Base-by-base conservation (phyloP, 2,888 invertebrate genomes). In the Eudemis profundana region DNA sequence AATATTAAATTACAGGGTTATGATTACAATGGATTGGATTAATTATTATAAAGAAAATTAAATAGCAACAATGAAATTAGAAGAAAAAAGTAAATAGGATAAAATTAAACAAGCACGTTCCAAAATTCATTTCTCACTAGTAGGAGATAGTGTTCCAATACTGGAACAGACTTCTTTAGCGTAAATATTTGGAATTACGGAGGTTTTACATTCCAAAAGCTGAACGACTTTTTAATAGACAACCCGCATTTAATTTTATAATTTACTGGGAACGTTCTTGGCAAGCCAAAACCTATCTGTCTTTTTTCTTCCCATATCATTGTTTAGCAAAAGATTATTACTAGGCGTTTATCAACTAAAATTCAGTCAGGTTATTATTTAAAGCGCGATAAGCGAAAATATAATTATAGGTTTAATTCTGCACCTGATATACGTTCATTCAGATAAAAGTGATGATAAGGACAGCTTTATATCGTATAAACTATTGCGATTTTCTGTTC, bases 311-410 rank as follows among this genome's bases (percentile, higher is more conserved):
- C 23, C 42, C 38, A 53, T 23, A 21, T 53, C 38, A 40, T 53
- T 53, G 21, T 61, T 65, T 67, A 70, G 72, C 67, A 70, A 75
- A 75, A 73, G 62, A 79, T 79, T 82, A 82, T 81, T 87, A 88
- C 89, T 89, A 89, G 86, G 83, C 71, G 76, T 69, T 77, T 76
- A 78, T 78, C 76, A 81, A 85, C 76, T 88, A 86, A 83, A 78
- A 83, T 79, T 90, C 88, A 90, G 89, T 89, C 87, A 81, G 78
- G 75, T 83, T 81, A 80, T 80, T 79, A 78, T 78, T 75, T 79
- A 82, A 76, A 81, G 77, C 82, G 77, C 71, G 72, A 75, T 74
- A 74, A 74, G 68, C 67, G 19, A 50, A 27, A 54, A 42, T 54
- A 54, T 47, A 56, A 49, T 10, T 23, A 42, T 21, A 36, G n/a